Evolutionary conservation across 1,140 invertebrate genomes (phyloP).

Genomic region (Hylaeus volcanicus): DNA sequence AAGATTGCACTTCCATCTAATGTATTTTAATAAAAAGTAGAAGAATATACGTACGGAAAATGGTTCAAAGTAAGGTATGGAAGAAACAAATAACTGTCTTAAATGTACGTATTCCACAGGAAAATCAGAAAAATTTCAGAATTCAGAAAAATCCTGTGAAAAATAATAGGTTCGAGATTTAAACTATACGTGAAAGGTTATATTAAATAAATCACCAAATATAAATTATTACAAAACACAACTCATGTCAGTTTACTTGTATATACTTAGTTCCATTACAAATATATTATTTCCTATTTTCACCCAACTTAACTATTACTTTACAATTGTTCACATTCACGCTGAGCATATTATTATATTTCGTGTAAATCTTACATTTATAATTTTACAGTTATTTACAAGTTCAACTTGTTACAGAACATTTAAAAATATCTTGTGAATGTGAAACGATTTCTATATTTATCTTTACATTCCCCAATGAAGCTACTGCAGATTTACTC

Average conservation of each 20-base stretch:
- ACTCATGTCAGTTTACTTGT: constrained; percentile 24
- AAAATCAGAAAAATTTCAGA: neutral
- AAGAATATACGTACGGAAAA: neutral
- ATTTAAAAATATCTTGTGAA: constrained; percentile 38
- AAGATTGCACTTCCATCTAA: constrained; percentile 24
- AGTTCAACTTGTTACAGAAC: neutral
- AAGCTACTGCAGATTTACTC: neutral
- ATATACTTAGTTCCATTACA: constrained; percentile 36
- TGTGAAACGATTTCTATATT: neutral
- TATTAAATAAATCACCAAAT: constrained; percentile 13
- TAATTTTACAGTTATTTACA: constrained; percentile 50
- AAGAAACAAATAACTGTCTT: neutral
- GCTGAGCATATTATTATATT: constrained; percentile 1
- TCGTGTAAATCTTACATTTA: constrained; percentile 11
- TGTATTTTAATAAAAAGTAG: constrained; percentile 15
- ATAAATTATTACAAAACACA: constrained; percentile 48
- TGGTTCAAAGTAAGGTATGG: neutral
- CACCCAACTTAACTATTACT: constrained; percentile 21
- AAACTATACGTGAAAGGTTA: neutral
- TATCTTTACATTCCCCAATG: neutral
- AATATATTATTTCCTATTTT: constrained; percentile 50
- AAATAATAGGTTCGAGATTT: neutral
- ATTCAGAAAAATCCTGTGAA: neutral
- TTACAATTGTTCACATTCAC: constrained; percentile 31
- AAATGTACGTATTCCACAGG: neutral